phyloP scores from a whole-genome alignment of 2,888 invertebrate genomes.

The Entomobrya proxima region DNA sequence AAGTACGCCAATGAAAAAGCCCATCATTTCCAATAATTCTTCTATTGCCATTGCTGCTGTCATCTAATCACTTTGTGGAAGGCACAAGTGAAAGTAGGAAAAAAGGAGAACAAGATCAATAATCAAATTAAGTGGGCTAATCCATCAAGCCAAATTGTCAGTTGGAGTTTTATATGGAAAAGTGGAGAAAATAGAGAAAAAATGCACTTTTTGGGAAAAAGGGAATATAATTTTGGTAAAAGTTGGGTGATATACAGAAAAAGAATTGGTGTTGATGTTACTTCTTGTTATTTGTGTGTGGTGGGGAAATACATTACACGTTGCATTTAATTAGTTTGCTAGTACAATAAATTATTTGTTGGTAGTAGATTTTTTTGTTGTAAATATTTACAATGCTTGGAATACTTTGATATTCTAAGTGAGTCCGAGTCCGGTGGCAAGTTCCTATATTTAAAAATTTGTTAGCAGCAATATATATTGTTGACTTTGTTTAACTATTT shows the following conservation, averaged over 20 bases:
- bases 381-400: neutral
- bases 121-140: slow-evolving; percentile 62
- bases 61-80: slow-evolving; percentile 30
- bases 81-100: neutral
- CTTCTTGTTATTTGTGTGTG: no score
- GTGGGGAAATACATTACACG: no score
- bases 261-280: no score
- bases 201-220: neutral
- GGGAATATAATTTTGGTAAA: no score
- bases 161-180: neutral
- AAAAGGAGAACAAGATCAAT: slow-evolving; percentile 35
- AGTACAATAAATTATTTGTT: neutral
- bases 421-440: slow-evolving; percentile 4
- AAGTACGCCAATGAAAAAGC: neutral
- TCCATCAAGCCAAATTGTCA: slow-evolving; percentile 61
- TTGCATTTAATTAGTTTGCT: no score
- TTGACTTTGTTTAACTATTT: neutral
- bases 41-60: neutral
- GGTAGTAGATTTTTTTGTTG: neutral
- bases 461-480: neutral
- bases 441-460: slow-evolving; percentile 21
- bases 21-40: slow-evolving; percentile 38
- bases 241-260: no score
- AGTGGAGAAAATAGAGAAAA: neutral
- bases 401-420: neutral